Base-by-base conservation (phyloP, 2,888 invertebrate genomes). In the Macrosoma leucophasiata region DNA sequence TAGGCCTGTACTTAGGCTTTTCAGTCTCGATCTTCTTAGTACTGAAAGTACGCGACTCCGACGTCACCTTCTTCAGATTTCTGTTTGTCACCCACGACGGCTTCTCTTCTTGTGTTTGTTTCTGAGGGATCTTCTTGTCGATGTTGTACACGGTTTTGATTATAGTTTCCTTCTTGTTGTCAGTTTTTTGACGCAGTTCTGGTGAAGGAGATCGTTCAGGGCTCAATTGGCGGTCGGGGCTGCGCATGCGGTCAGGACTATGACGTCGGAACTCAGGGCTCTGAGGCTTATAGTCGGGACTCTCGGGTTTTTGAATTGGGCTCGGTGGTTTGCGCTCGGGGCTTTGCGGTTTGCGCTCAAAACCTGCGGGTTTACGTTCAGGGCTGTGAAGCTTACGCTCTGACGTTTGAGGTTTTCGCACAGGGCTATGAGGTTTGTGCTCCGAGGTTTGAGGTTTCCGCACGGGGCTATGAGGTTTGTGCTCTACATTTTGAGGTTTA, bases 71-170 rank as follows among this genome's bases (percentile, higher is more conserved):
- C 50, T 86, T 87, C 33, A 89, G 62, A 39, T 87, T 87, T 40
- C 88, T 84, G 55, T 85, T 86, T 3, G 78, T 88, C 4, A 87
- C 84, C 89, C 89, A 90, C 11, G 88, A 86, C 0, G 89, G 89
- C 46, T 87, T 88, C 15, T 86, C 85, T 11, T 86, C 87, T 10
- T 67, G 68, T 12, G 51, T 60, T n/a, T 57, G 59, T 48, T 81
- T 85, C 12, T 60, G 50, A 6, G 63, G 58, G 12, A 57, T 44
- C 38, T 76, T 70, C 59, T 78, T 65, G 29, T 67, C 61, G 43
- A 61, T 52, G 31, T 77, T 70, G 35, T 61, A 61, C 3, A 62
- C 59, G 1, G 72, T 70, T 51, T 76, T 79, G 10, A 66, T 68
- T 1, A 57, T 65, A 0, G 67, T 65, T 43, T 81, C 79, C 10